Base-by-base conservation (phyloP, 2,888 invertebrate genomes). In the Aspidiotus destructor region DNA sequence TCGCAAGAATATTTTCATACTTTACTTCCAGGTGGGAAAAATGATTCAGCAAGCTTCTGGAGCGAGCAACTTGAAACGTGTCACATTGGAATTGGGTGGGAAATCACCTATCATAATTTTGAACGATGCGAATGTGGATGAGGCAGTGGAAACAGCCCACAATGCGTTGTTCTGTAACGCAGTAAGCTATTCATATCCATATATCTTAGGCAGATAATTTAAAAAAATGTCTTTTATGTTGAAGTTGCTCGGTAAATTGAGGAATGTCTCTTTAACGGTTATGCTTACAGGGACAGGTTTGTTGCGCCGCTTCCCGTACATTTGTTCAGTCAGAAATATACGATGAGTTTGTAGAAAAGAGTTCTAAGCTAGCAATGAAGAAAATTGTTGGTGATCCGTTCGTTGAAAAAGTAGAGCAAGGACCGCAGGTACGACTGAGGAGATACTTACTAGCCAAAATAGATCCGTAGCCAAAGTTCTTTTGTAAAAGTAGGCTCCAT, bases 281-380 rank as follows among this genome's bases (percentile, higher is more conserved):
- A 0, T 84, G 87, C 61, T 90, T 90, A 75, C 86, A 88, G 75
- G 90, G 89, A 7, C 87, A 89, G 78, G 85, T 84, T 74, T 92
- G 91, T 75, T 87, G 87, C 75, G 93, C 94, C 48, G 94, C 89
- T 11, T 90, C 92, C 8, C 83, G 94, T 71, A 93, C 92, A 0
- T 94, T 86, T 75, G 94, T 95, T 0, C 91, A 94, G 72, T 85
- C 88, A 58, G 85, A 84, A 60, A 88, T 95, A 74, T 94, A 94
- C 75, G 89, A 93, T 74, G 83, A 86, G 74, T 94, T 95, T 76
- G 86, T 95, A 0, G 82, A 84, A 60, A 85, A 86, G 73, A 84
- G 90, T 0, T 83, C 83, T 0, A 84, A 83, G 72, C 80, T 85
- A 73, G 92, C 92, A 0, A 80, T 83, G 72, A 80, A 82, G 2